Evolutionary conservation across 1,140 invertebrate genomes (phyloP), one percentile per base, ranked within the genome.

Genomic region (Cydia fagiglandana): DNA sequence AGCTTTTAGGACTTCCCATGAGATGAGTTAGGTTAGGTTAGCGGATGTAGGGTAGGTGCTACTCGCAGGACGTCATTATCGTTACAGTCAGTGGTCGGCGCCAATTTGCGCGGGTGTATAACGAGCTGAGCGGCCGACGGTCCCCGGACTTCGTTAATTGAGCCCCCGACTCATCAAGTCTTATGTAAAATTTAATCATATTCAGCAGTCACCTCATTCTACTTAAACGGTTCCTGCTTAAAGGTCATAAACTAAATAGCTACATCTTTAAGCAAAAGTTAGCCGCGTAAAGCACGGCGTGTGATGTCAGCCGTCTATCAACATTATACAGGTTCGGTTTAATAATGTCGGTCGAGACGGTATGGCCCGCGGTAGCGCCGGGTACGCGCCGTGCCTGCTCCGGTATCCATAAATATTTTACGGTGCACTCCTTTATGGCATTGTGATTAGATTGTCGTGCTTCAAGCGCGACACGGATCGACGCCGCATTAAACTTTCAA

Each of bases 1-100:
- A 82, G 84, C 86, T 86, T 87, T 91, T 89, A 88, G 85, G 85
- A 84, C 76, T 81, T 83, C 87, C 88, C 84, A 81, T 82, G 85
- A 83, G 87, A 88, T 87, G 83, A 85, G 86, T 86, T 84, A 81
- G 83, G 81, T 83, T 83, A 84, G 81, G 83, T 86, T 83, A 83
- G 7, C 83, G 81, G 85, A 86, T 81, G 81, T 81, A 82, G 80
- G 84, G 82, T 70, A 70, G 83, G 80, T 79, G 77, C 78, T 79
- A 84, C 79, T 84, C 81, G 79, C 78, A 79, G 79, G 81, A 76
- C 79, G 79, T 90, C 83, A 89, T 89, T 86, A 89, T 91, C 83
- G 88, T 88, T 86, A 88, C 82, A 85, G 82, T 83, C 81, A 87
- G 82, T 80, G 80, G 84, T 80, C 83, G 80, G 77, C 83, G 84